Evolutionary conservation across 2,888 invertebrate genomes (phyloP), one percentile per base, ranked within the genome.

Genomic region (Apotomis capreana): DNA sequence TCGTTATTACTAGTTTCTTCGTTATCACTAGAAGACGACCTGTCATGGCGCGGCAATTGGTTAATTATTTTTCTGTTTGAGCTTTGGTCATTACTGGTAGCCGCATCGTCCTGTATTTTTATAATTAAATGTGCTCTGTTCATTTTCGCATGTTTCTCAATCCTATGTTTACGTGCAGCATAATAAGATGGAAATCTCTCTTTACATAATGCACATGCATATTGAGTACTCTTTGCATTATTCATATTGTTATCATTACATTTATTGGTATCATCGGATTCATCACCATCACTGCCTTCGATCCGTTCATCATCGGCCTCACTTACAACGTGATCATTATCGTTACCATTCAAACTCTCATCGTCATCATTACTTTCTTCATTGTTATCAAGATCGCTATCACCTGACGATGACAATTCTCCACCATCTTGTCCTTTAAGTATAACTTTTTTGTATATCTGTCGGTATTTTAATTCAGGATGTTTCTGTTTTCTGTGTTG

Each of bases 101-200:
- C 4, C 9, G 9, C 46, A 26, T 10, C 5, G 1, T 60, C 15
- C 46, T 15, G 15, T 15, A 26, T 46, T 46, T 60, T 60, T 5
- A 10, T 60, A 3, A 46, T 40, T 46, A 60, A 9, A 13, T 15
- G 26, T 46, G 15, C n/a, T 46, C 60, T 46, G 0, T 3, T 10
- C 46, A 60, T 60, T 15, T 60, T 10, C 12, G 60, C 46, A 26
- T 60, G 60, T 8, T 60, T 15, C 9, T 13, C 9, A 13, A 10
- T n/a, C 26, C 60, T 60, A 46, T 60, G 60, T 46, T 60, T 60
- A 10, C 60, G 60, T 60, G 46, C 4, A 46, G 46, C 60, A 12
- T 60, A 15, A 60, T 60, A 40, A 60, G 59, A 44, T 6, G 9
- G 15, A 12, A 59, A 44, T 13, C 4, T 59, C 6, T 6, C 13